Evolutionary conservation across 2,888 invertebrate genomes (phyloP).

Genomic region (Argyra leucocephala): DNA sequence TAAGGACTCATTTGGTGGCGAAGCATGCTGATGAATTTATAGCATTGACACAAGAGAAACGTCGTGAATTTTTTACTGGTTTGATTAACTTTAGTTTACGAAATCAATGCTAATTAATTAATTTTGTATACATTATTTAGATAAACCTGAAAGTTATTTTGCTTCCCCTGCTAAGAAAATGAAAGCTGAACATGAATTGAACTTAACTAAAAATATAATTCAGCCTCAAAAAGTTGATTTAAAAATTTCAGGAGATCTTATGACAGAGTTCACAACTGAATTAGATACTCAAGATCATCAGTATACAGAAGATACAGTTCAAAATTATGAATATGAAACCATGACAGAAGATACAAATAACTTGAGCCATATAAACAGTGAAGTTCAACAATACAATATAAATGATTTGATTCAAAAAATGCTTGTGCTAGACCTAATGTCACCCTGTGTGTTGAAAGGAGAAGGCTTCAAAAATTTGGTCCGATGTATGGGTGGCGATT

Average conservation of each 20-base stretch:
- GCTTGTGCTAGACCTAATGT: conserved; percentile 29
- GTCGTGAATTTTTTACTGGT: neutral
- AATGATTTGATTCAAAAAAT: conserved; percentile 26
- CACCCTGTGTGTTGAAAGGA: conserved; percentile 25
- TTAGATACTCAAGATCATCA: neutral
- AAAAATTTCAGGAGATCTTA: neutral
- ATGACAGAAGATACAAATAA: neutral
- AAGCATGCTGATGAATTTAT: conserved; percentile 30
- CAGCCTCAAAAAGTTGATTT: neutral
- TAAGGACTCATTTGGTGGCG: conserved; percentile 31
- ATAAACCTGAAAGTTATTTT: neutral
- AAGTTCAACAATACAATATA: conserved; percentile 5
- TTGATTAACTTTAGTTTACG: too few relatives aligned
- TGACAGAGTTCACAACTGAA: neutral
- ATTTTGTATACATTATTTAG: neutral
- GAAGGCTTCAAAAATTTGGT: conserved; percentile 26
- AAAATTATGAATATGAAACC: neutral
- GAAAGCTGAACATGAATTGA: neutral
- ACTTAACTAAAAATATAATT: neutral
- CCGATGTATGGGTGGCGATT: conserved; percentile 14
- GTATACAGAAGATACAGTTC: neutral
- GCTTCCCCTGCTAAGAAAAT: neutral
- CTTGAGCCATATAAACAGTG: neutral
- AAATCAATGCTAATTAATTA: neutral
- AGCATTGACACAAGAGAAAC: conserved; percentile 21